phyloP scores from a whole-genome alignment of 2,113 vertebrate species.

The Tachycineta bicolor region DNA sequence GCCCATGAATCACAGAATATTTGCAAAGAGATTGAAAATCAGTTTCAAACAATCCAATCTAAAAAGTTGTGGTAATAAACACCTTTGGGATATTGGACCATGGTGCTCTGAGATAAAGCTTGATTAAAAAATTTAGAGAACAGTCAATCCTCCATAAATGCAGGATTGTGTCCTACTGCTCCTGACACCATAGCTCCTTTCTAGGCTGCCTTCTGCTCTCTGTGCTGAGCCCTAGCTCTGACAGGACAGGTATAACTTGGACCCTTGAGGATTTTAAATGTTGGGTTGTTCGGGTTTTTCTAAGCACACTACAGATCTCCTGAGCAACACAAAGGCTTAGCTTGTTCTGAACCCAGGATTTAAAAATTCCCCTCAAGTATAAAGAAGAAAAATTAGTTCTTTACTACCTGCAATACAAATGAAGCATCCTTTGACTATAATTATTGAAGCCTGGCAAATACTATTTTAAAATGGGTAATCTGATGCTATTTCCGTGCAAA shows the following conservation, averaged over 20 bases:
- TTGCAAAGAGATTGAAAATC: not conserved
- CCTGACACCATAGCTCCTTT: conserved; percentile 33
- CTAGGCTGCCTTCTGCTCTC: not conserved
- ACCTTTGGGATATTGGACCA: not conserved
- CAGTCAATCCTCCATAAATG: conserved; percentile 18
- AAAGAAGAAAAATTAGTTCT: not conserved
- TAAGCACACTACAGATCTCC: not conserved
- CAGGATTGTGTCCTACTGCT: conserved; percentile 30
- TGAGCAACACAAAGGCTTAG: not conserved
- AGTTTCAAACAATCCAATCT: not conserved
- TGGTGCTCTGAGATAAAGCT: not conserved
- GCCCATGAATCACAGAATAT: not conserved
- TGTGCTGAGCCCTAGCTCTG: not conserved
- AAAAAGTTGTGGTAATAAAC: not conserved
- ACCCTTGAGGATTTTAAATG: not conserved
- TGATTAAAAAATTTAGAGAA: conserved; percentile 36
- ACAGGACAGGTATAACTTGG: not conserved
- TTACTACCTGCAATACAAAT: not conserved
- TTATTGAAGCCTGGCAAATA: not conserved
- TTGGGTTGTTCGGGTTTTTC: not conserved
- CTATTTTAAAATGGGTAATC: not conserved
- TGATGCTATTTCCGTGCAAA: not conserved
- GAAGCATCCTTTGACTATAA: conserved; percentile 4
- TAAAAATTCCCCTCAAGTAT: not conserved
- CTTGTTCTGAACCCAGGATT: not conserved